These are phyloP conservation scores for Campopleginae sp. DNA, from an alignment of 2,888 invertebrate species.

Conservation along the genomic window DNA sequence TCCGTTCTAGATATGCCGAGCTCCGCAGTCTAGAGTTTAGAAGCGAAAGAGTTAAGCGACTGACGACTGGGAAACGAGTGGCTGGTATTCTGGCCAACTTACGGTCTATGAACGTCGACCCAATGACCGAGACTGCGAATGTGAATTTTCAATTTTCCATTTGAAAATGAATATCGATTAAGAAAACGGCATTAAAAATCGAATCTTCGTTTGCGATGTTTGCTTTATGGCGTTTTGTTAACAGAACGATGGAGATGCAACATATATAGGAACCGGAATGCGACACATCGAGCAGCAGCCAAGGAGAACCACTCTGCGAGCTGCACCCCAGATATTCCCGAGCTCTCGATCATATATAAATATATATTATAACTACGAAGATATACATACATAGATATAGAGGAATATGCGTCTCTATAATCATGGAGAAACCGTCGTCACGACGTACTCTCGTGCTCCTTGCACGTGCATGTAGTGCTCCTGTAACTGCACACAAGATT, in stretches of 20 bases:
- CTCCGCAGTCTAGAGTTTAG: background rate
- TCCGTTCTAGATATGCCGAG: slow-evolving; percentile 62
- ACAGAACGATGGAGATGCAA: slow-evolving; percentile 71
- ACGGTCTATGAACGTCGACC: slow-evolving; percentile 28
- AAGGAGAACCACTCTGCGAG: slow-evolving; percentile 81
- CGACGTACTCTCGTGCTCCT: slow-evolving; percentile 51
- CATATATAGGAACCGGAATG: slow-evolving; percentile 77
- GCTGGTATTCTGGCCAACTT: slow-evolving; percentile 22
- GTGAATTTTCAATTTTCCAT: slow-evolving; percentile 36
- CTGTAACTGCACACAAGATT: slow-evolving; percentile 17
- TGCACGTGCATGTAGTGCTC: slow-evolving; percentile 54
- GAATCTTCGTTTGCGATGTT: background rate
- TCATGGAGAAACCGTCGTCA: slow-evolving; percentile 50
- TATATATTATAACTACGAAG: slow-evolving; percentile 2
- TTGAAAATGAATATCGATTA: background rate
- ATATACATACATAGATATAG: slow-evolving; percentile 15
- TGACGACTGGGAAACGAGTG: slow-evolving; percentile 5
- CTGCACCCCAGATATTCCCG: slow-evolving; percentile 79
- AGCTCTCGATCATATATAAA: slow-evolving; percentile 49
- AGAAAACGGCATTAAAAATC: background rate
- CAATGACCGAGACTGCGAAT: slow-evolving; percentile 53
- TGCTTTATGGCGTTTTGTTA: slow-evolving; percentile 32
- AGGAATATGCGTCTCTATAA: slow-evolving; percentile 38
- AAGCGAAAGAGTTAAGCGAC: slow-evolving; percentile 27
- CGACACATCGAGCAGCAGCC: slow-evolving; percentile 75